A percentile compares a stretch with the other conserved stretches of the same genome.
Conservation (phyloP, 2,888 invertebrate species). For the Leptopilina drosophilae region DNA sequence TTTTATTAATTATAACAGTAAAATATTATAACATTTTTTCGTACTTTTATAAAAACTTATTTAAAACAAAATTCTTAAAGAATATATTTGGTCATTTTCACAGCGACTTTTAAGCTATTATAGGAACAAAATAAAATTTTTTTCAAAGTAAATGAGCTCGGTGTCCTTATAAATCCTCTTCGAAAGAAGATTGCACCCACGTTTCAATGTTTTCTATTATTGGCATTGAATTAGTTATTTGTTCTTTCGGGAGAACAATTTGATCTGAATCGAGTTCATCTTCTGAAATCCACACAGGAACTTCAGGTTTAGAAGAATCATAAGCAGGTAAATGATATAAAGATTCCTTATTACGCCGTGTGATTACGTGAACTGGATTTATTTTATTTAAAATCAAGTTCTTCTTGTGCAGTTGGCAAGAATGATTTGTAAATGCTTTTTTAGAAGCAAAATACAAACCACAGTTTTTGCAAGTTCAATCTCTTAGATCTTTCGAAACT, state of each 20-base stretch:
- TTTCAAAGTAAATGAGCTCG: not conserved
- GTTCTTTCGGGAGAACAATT: not conserved
- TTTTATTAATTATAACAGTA: no score
- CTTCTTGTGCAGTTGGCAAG: not conserved
- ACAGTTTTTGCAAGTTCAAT: conserved; percentile 21
- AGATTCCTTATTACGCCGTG: not conserved
- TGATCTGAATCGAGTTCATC: not conserved
- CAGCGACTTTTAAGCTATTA: not conserved
- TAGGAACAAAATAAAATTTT: not conserved
- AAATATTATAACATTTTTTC: no score
- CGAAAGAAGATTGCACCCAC: no score
- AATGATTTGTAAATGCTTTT: not conserved
- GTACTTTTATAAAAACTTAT: no score
- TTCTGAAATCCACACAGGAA: not conserved
- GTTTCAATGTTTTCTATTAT: no score
- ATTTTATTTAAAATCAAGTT: not conserved
- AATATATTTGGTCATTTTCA: no score
- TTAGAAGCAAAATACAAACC: conserved; percentile 28
- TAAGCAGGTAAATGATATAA: not conserved
- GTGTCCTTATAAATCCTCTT: no score
- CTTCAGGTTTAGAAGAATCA: not conserved
- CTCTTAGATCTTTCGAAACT: conserved; percentile 12
- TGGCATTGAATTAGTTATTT: not conserved
- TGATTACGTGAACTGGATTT: not conserved
- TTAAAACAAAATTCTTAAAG: no score